Evolutionary conservation across 2,113 vertebrate genomes (phyloP), one percentile per base, ranked within the genome.

Genomic region (Hippocampus abdominalis): DNA sequence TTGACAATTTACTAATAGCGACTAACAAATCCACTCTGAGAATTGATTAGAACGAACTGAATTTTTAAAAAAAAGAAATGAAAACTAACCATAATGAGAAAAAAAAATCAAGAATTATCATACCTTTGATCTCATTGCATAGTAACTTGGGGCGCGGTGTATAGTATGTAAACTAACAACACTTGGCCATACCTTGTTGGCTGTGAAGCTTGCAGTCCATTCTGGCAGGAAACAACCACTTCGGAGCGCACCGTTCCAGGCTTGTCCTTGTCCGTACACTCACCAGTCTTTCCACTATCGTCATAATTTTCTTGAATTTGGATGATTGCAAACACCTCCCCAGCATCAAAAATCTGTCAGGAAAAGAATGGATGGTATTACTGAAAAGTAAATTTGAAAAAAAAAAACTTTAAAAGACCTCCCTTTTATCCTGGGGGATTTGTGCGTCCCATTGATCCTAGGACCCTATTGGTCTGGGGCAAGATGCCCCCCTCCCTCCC

Each of bases 251-350:
- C 81, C 0, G 80, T 84, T 3, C 92, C 90, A 69, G 91, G 92
- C 56, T 87, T 71, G 40, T 72, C 85, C 71, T 81, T 89, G 64
- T 77, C 68, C 1, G 74, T 69, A n/a, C 82, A 87, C 8, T 90
- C 87, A 25, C 88, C 90, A 0, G 76, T 81, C 0, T 82, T 83
- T 8, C 86, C 87, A 0, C 86, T 87, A 0, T 92, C 91, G 1
- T 89, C 85, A 0, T 87, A 91, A 46, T 64, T 46, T 27, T 93
- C 88, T 44, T 95, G 92, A 61, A 94, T 85, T 27, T 93, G 94
- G 94, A 98, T 95, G 70, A 98, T 95, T n/a, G 95, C 96, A 0
- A 99, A 99, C 78, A 94, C 91, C 16, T 98, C 94, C 5, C 97
- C 97, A 0, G 96, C 97, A 81, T 98, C 96, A 70, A 95, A 98